Base-by-base conservation (phyloP, 2,888 invertebrate genomes). In the Drosophila parthenogenetica region DNA sequence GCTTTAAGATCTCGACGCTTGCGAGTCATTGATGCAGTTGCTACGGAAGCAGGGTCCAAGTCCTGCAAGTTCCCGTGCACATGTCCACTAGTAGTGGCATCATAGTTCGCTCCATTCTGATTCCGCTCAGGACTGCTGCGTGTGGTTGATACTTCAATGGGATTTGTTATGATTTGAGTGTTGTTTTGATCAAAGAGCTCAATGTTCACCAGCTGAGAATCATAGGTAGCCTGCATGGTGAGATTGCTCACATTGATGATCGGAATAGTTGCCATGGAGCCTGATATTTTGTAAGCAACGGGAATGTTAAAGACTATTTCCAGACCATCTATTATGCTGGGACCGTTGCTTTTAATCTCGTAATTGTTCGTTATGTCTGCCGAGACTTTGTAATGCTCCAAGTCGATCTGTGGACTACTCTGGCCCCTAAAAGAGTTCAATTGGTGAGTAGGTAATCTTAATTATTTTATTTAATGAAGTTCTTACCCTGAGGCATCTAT, bases 341-440 rank as follows among this genome's bases (percentile, higher is more conserved):
- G 92, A 0, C 92, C 92, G 54, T 90, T 90, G 62, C 92, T 92
- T 66, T 90, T 90, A 55, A 92, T 90, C 89, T 92, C 92, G 65
- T 92, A 91, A 50, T 83, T 88, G 66, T 92, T 92, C 1, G 90
- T 79, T 25, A 92, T 82, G 42, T 89, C 85, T 2, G 90, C 89
- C 0, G 85, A 74, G 55, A 90, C 82, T 16, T 81, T 83, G 13
- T 85, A 86, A 57, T 91, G 87, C 58, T 92, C 91, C 73, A 92
- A 61, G 55, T 91, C 90, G 5, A 92, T 88, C 42, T 89, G 85
- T 0, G 73, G 70, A 19, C 90, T 91, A 5, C 79, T 82, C 14
- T 91, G 90, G 1, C 86, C 81, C 2, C 92, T 92, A 43, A 5
- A 81, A 54, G 1, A 45, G 1, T 2, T 1, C 35, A 19, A 13